Evolutionary conservation across 2,888 invertebrate genomes (phyloP), one percentile per base, ranked within the genome.

Genomic region (Pristionchus maxplancki): DNA sequence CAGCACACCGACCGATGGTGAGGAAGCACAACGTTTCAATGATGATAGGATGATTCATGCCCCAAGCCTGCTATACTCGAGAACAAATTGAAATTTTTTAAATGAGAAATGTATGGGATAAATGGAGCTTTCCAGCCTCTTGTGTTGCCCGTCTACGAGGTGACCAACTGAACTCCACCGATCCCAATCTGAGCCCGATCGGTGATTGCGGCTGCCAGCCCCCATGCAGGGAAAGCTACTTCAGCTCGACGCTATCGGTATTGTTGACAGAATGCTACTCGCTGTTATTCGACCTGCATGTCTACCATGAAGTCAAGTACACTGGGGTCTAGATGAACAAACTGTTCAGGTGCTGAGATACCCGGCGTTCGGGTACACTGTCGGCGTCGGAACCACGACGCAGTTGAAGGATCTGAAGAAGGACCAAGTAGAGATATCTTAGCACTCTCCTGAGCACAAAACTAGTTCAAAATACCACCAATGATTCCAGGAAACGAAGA

Each of bases 221-320:
- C 4, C 78, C 88, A 2, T 88, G 88, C 81, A n/a, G 15, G 28
- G 88, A 88, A 62, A 88, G 44, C 40, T 58, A 53, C 58, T 88
- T 85, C 64, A 62, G 40, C 40, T 28, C 85, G 0, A 85, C 85
- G 11, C 44, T 85, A 1, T 85, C 85, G 40, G 85, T 85, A 8
- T 40, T 58, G n/a, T n/a, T n/a, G n/a, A n/a, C n/a, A n/a, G n/a
- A n/a, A n/a, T n/a, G n/a, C n/a, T n/a, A n/a, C n/a, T n/a, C n/a
- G n/a, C n/a, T n/a, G n/a, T n/a, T n/a, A n/a, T n/a, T n/a, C n/a
- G n/a, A n/a, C n/a, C n/a, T n/a, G n/a, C n/a, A n/a, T n/a, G n/a
- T n/a, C n/a, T n/a, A n/a, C n/a, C n/a, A n/a, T n/a, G n/a, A n/a
- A n/a, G n/a, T n/a, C n/a, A n/a, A n/a, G n/a, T n/a, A n/a, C n/a